phyloP scores from a whole-genome alignment of 2,888 invertebrate species.

The Lasioglossum morio region DNA sequence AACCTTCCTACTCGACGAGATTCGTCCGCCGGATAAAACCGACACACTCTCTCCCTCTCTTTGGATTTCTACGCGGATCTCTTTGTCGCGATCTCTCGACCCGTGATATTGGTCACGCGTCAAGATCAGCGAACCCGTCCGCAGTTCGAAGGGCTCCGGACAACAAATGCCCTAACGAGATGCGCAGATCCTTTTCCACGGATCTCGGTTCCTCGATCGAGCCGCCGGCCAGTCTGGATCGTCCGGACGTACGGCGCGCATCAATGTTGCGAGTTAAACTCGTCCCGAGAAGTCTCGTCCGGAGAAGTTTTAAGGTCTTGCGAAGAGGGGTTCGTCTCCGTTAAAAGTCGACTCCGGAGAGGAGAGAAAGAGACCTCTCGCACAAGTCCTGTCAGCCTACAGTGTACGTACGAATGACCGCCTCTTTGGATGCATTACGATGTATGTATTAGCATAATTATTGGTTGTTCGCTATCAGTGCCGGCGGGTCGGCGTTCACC shows the following conservation, averaged over 20 bases:
- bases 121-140: background rate
- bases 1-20: constrained; percentile 70
- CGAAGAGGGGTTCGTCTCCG: background rate
- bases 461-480: constrained; percentile 82
- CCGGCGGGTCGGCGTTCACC: constrained; percentile 80
- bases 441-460: constrained; percentile 82
- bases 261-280: background rate
- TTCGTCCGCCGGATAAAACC: constrained; percentile 63
- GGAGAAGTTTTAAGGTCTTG: background rate
- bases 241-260: background rate
- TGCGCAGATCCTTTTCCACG: constrained; percentile 25
- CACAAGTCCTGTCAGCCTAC: constrained; percentile 47
- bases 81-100: constrained; percentile 1
- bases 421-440: constrained; percentile 79
- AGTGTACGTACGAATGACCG: constrained; percentile 75
- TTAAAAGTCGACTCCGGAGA: background rate
- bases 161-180: constrained; percentile 52
- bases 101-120: constrained; percentile 16
- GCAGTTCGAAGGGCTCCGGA: background rate
- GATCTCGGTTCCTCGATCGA: constrained; percentile 13
- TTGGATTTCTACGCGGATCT: background rate
- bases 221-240: constrained; percentile 1
- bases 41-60: constrained; percentile 18
- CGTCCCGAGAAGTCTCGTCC: background rate
- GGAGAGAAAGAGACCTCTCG: constrained; percentile 13